Conservation (phyloP, 2,113 vertebrate species). For the Pangasianodon gigas region DNA sequence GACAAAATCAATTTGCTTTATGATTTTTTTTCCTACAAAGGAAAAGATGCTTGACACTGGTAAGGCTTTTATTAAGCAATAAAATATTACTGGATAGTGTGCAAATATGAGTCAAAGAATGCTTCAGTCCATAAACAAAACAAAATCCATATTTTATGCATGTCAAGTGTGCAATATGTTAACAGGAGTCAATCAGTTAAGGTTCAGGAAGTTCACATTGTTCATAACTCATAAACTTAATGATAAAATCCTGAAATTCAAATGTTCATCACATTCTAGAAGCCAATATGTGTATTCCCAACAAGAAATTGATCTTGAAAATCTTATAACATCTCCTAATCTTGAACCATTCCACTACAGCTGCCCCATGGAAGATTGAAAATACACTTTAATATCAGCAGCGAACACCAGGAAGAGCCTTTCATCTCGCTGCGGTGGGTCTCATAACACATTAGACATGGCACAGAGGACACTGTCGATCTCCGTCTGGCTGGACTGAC, state of each 20-base stretch:
- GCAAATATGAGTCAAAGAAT: neutral
- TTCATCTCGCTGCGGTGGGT: conserved; percentile 46
- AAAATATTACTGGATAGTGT: neutral
- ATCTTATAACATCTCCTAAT: conserved; percentile 28
- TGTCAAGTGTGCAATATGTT: neutral
- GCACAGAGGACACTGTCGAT: conserved; percentile 57
- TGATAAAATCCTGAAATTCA: neutral
- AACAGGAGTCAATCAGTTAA: neutral
- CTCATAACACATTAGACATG: conserved; percentile 53
- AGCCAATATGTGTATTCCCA: neutral
- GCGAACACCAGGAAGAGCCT: conserved; percentile 38
- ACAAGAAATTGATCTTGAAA: conserved; percentile 24
- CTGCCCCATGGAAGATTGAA: conserved; percentile 34
- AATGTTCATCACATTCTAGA: neutral
- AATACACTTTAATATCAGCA: conserved; percentile 38
- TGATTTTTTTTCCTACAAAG: neutral
- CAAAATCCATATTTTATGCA: neutral
- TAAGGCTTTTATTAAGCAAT: neutral
- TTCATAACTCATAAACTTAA: neutral
- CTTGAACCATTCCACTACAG: conserved; percentile 14
- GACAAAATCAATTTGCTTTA: neutral
- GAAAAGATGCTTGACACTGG: neutral
- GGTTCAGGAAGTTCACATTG: neutral
- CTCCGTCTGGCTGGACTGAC: conserved; percentile 60
- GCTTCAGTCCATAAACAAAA: neutral